Evolutionary conservation across 35 echinoderm and acorn worm genomes (phyloP), one percentile per base, ranked within the genome.

Genomic region (Lytechinus pictus): DNA sequence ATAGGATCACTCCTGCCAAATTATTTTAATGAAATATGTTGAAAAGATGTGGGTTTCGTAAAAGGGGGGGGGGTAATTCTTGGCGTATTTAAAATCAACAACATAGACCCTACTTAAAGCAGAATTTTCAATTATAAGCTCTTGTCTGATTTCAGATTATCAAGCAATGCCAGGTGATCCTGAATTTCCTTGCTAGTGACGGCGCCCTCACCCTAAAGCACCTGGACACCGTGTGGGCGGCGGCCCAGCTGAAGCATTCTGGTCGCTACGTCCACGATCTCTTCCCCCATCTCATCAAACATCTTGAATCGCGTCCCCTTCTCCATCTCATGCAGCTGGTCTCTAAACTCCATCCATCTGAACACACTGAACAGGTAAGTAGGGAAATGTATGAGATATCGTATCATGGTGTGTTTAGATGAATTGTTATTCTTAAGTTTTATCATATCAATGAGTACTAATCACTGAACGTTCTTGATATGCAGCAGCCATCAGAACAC

Each of bases 261-360:
- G 96, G 97, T 91, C 97, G 97, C 86, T 98, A 98, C 71, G 97
- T 98, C n/a, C 96, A 98, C 33, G 97, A 98, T 87, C 94, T 98
- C 11, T 96, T 98, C 61, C 97, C 97, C n/a, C 97, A 98, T 93
- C 96, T 98, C 14, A 97, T 96, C 86, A 98, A 98, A 55, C 96
- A 98, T 90, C 79, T 98, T 5, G 97, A 98, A 57, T 91, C 97
- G n/a, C 91, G 93, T 54, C 96, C 96, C 1, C 95, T 98, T 24
- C 94, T 96, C 27, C 96, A 98, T 71, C 91, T 98, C 11, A 92
- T 97, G 87, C 96, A 98, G 57, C 92, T 97, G 12, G 97, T 98
- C 9, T 96, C 96, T 12, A 96, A 92, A 58, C 87, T 98, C 21
- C 97, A 96, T 92, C 97, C 97, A 7, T 96, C 97, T 51, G 96